phyloP scores from a whole-genome alignment of 2,888 invertebrate species.

The Tridacna gigas region DNA sequence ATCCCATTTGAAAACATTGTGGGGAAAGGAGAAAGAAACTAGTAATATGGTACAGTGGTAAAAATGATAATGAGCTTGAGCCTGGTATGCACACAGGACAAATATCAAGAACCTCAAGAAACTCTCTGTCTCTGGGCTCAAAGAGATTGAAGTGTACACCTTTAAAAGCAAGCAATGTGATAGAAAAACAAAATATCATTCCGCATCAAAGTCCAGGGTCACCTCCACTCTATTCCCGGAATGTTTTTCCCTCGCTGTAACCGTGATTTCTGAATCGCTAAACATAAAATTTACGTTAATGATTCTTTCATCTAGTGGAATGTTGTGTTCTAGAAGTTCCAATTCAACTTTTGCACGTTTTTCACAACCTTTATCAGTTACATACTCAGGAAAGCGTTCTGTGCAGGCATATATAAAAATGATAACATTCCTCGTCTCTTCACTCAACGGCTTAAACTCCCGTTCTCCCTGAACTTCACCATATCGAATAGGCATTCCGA shows the following conservation, averaged over 20 bases:
- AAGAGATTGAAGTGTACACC: too few species aligned
- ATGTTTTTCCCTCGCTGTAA: neutral
- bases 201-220: neutral
- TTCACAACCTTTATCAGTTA: conserved; percentile 4
- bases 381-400: neutral
- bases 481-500: conserved; percentile 2
- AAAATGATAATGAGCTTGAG: too few species aligned
- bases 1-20: too few species aligned
- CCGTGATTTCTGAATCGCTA: conserved; percentile 10
- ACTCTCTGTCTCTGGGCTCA: too few species aligned
- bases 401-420: neutral
- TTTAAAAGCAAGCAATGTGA: too few species aligned
- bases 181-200: too few species aligned
- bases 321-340: neutral
- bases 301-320: neutral
- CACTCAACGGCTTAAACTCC: neutral
- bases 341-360: neutral
- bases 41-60: too few species aligned
- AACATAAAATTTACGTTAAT: conserved; percentile 4
- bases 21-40: too few species aligned
- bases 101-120: too few species aligned
- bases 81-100: too few species aligned
- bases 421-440: neutral
- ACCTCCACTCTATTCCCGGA: neutral
- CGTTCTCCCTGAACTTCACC: conserved; percentile 2